Evolutionary conservation across 2,888 invertebrate species (phyloP), one percentile per base, ranked within the genome.

Genomic region (Furcula furcula): DNA sequence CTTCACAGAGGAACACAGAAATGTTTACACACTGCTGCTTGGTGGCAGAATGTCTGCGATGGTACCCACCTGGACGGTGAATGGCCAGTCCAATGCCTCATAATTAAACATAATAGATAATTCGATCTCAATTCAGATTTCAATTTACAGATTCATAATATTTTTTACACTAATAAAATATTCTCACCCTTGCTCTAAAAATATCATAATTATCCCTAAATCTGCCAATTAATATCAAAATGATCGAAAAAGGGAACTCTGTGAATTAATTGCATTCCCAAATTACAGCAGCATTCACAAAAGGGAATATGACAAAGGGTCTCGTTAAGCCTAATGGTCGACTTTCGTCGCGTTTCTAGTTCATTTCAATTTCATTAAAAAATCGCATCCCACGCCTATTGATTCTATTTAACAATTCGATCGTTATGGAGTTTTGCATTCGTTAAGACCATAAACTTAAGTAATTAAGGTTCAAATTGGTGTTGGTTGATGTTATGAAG

Each of bases 281-380:
- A 75, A 75, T 77, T 62, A 72, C 61, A 56, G 50, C 40, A 52
- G 59, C 65, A 58, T 60, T 68, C 70, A 74, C 71, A 73, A 82
- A 83, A 80, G 80, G 75, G 76, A 83, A 82, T 81, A 84, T 85
- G 82, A 85, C 80, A 83, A 82, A 80, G 80, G 74, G 59, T 55
- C 76, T 83, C 84, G 76, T 82, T 85, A 83, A 75, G 72, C 60
- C 65, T 76, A 85, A 85, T 78, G 79, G 79, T 53, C 76, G 76
- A 76, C 73, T 75, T 73, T 69, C 69, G 67, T 72, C 65, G 65
- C 67, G 72, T 76, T 83, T 80, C 76, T 81, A 72, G 68, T 74
- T 68, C 72, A 81, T 85, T 85, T 82, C 72, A 80, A 81, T 85
- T 85, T 82, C 72, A 80, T 85, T 80, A 83, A 83, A 85, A 82